Percentiles rank a stretch among this genome's conserved stretches.
phyloP scores from a whole-genome alignment of 92 coral and sea anemone species.

The Zoanthus sociatus region DNA sequence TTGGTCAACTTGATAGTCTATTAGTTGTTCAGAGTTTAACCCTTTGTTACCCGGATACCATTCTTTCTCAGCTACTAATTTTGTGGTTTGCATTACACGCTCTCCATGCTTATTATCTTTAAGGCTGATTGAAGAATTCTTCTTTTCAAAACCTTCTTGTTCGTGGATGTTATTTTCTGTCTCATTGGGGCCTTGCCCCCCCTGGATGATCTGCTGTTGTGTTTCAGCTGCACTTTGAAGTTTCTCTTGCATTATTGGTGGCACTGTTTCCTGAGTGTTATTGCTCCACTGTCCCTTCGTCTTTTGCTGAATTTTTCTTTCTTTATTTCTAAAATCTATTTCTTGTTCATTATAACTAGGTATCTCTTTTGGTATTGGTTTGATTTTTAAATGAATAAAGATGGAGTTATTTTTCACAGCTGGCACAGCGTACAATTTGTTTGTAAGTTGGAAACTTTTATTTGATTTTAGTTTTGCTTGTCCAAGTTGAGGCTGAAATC shows the following conservation, averaged over 20 bases:
- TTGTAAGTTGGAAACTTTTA: neutral
- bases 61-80: neutral
- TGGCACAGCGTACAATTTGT: neutral
- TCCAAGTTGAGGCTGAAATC: neutral
- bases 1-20: neutral
- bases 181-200: neutral
- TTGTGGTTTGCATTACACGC: neutral
- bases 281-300: neutral
- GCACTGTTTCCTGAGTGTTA: neutral
- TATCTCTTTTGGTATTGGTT: neutral
- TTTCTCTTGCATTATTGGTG: neutral
- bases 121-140: neutral
- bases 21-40: neutral
- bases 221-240: neutral
- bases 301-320: neutral
- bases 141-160: constrained; percentile 8
- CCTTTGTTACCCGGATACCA: neutral
- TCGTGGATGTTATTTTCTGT: neutral
- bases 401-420: neutral
- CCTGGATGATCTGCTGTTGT: neutral
- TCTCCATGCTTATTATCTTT: neutral
- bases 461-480: neutral
- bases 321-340: neutral
- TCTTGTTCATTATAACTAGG: neutral
- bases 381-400: neutral